These are phyloP conservation scores for Chaenodraco wilsoni DNA, from an alignment of 2,797 vertebrate species.

Conservation along the genomic window DNA sequence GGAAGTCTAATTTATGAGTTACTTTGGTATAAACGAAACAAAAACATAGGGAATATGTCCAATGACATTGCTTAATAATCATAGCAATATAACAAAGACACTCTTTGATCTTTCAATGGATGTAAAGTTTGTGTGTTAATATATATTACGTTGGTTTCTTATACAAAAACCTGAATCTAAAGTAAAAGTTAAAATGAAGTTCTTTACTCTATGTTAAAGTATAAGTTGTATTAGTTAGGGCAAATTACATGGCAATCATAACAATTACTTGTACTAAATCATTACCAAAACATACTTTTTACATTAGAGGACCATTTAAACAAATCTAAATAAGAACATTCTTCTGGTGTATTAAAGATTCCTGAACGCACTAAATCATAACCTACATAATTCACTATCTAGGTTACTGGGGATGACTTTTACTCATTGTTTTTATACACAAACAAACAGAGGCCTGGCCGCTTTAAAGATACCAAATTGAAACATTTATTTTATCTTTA, in stretches of 20 bases:
- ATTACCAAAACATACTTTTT: neutral
- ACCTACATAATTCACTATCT: neutral
- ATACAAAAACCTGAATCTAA: neutral
- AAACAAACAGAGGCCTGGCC: constrained; percentile 15
- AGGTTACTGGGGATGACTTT: neutral
- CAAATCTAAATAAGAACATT: neutral
- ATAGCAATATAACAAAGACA: neutral
- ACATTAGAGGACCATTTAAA: neutral
- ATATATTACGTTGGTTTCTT: neutral
- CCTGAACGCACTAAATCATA: neutral
- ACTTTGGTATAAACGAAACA: neutral
- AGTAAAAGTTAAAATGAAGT: neutral
- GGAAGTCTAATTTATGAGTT: neutral
- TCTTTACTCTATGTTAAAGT: neutral
- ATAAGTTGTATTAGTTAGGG: neutral
- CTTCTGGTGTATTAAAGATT: neutral
- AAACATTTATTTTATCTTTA: constrained; percentile 80
- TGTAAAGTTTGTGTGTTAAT: too few species aligned
- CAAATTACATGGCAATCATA: neutral
- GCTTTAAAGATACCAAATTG: constrained; percentile 72
- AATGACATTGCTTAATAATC: neutral
- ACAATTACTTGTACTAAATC: neutral
- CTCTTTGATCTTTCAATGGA: neutral
- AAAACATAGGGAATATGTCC: neutral
- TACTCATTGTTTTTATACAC: neutral